A percentile compares a stretch with the other conserved stretches of the same genome.
Conservation (phyloP, 2,888 invertebrate genomes). For the Melangyna quadrimaculata region DNA sequence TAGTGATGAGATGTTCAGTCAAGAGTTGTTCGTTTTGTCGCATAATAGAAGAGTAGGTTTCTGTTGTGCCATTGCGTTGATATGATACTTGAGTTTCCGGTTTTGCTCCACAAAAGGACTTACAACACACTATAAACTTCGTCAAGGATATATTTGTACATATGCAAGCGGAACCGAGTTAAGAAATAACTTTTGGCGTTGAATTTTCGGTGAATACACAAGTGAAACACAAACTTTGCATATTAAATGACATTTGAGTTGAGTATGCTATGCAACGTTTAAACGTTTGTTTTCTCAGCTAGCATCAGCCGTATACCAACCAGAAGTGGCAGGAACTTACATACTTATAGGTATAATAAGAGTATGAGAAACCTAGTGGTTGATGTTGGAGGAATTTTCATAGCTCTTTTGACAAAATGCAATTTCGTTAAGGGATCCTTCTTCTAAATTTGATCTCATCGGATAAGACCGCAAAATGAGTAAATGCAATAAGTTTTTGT, state of each 20-base stretch:
- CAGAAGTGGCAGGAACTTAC: background rate
- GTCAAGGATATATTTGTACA: conserved; percentile 55
- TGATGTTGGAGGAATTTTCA: conserved; percentile 41
- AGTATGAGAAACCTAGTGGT: background rate
- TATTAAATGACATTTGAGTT: conserved; percentile 79
- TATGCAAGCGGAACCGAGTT: conserved; percentile 47
- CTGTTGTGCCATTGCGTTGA: conserved; percentile 20
- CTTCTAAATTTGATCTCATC: conserved; percentile 62
- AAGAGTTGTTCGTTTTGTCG: conserved; percentile 18
- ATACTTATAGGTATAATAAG: too few species aligned
- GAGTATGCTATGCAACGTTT: conserved; percentile 74
- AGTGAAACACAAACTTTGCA: conserved; percentile 77
- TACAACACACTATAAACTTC: conserved; percentile 32
- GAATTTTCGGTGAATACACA: conserved; percentile 51
- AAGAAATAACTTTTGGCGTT: conserved; percentile 69
- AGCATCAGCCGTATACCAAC: background rate
- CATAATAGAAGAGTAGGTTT: background rate
- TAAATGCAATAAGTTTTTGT: conserved; percentile 68
- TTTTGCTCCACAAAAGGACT: conserved; percentile 48
- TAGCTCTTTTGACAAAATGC: conserved; percentile 69
- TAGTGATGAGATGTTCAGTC: conserved; percentile 17
- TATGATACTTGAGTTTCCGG: conserved; percentile 54
- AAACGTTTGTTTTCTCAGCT: conserved; percentile 47
- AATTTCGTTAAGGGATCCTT: conserved; percentile 58
- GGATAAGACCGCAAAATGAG: conserved; percentile 62